phyloP scores from a whole-genome alignment of 2,888 invertebrate genomes.

The Metacarcinus magister region DNA sequence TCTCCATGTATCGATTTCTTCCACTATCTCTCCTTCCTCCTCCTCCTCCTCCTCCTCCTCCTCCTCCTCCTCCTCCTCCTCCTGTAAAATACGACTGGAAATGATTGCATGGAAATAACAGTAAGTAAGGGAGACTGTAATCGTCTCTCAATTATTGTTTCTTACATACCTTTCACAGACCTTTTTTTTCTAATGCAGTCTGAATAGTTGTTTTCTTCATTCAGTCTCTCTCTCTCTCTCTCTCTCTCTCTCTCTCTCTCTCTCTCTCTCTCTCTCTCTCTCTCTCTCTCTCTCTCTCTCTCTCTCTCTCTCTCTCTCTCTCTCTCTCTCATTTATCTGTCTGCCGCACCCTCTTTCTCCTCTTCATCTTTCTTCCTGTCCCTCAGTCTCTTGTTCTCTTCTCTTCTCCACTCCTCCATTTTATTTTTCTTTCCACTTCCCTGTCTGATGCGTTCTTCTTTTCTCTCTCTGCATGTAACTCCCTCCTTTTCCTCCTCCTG shows the following conservation, averaged over 20 bases:
- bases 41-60: not conserved
- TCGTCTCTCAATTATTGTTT: not conserved
- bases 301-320: not conserved
- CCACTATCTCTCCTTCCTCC: not conserved
- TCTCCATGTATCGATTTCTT: not conserved
- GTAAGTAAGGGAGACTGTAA: not conserved
- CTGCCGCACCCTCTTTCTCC: not conserved
- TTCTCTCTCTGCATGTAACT: not conserved
- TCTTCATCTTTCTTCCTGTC: not conserved
- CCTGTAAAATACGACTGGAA: not conserved
- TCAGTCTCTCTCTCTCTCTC: not conserved
- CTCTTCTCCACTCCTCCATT: constrained; percentile 4
- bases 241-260: not conserved
- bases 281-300: constrained; percentile 47
- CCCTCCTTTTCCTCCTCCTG: not conserved
- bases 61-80: not conserved
- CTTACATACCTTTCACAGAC: not conserved
- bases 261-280: not conserved
- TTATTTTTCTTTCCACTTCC: not conserved
- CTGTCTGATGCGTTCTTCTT: not conserved
- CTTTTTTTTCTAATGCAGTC: not conserved
- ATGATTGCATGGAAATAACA: not conserved
- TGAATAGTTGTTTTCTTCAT: not conserved
- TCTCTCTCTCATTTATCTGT: not conserved
- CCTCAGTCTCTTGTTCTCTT: constrained; percentile 34